Conservation (phyloP, 2,888 invertebrate genomes). For the Eutolmus rufibarbis region DNA sequence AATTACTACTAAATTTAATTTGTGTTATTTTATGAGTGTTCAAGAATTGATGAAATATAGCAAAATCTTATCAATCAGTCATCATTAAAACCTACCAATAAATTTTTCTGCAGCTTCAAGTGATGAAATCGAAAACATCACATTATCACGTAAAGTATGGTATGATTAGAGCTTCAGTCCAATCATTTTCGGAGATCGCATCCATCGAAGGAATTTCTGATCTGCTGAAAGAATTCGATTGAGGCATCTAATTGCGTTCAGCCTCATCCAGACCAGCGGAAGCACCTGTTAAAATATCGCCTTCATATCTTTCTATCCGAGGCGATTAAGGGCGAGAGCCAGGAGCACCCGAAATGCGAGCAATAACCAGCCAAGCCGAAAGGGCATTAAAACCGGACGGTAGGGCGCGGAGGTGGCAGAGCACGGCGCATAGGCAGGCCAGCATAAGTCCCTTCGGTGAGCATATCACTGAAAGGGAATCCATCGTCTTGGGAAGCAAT, state of each 20-base stretch:
- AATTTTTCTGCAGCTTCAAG: too few relatives aligned
- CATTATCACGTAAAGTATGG: too few relatives aligned
- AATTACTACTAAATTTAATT: too few relatives aligned
- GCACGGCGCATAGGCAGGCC: not conserved
- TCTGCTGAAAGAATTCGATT: not conserved
- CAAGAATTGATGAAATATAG: too few relatives aligned
- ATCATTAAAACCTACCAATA: too few relatives aligned
- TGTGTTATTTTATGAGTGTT: too few relatives aligned
- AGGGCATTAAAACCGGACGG: not conserved
- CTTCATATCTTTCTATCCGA: not conserved
- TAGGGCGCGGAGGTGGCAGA: not conserved
- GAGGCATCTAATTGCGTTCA: not conserved
- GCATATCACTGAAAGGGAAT: slow-evolving; percentile 18
- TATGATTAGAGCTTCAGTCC: too few relatives aligned
- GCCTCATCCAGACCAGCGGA: not conserved
- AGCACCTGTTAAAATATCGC: not conserved
- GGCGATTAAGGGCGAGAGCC: not conserved
- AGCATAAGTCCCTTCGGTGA: not conserved
- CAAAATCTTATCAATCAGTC: too few relatives aligned
- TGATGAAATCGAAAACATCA: too few relatives aligned
- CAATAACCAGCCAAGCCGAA: not conserved
- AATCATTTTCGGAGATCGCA: too few relatives aligned
- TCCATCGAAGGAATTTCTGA: not conserved
- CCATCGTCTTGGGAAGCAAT: slow-evolving; percentile 27
- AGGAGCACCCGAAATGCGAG: not conserved